These are phyloP conservation scores for Lamellibrachia columna DNA, from an alignment of 2,888 invertebrate species.

Conservation along the genomic window DNA sequence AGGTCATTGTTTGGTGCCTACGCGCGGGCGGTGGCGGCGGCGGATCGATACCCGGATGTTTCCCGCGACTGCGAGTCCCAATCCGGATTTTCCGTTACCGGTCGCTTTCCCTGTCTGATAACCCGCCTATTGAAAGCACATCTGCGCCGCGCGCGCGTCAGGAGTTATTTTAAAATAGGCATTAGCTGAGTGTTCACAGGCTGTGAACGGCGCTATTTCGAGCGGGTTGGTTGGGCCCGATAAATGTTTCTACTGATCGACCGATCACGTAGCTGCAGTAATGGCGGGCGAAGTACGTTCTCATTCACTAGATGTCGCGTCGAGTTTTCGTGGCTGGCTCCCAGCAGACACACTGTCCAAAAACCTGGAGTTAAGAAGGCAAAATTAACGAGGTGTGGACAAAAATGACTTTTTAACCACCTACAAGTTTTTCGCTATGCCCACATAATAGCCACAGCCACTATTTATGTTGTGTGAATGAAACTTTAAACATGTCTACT, in stretches of 20 bases:
- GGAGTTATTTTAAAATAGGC: neutral
- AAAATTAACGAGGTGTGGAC: too few species aligned
- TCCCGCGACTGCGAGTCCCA: neutral
- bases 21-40: neutral
- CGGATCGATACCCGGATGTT: neutral
- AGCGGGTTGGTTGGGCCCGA: neutral
- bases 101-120: neutral
- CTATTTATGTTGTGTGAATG: too few species aligned
- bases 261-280: neutral
- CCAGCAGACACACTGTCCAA: too few species aligned
- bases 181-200: neutral
- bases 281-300: neutral
- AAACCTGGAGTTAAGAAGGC: neutral
- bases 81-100: neutral
- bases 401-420: too few species aligned
- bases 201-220: neutral
- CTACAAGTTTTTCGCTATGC: too few species aligned
- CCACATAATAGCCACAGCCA: too few species aligned
- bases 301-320: neutral
- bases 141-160: neutral
- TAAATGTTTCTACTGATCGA: neutral
- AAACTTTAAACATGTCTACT: too few species aligned
- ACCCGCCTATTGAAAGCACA: neutral
- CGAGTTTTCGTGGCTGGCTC: neutral
- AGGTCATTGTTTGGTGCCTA: neutral